phyloP scores from a whole-genome alignment of 2,113 vertebrate genomes.

The Callithrix jacchus region DNA sequence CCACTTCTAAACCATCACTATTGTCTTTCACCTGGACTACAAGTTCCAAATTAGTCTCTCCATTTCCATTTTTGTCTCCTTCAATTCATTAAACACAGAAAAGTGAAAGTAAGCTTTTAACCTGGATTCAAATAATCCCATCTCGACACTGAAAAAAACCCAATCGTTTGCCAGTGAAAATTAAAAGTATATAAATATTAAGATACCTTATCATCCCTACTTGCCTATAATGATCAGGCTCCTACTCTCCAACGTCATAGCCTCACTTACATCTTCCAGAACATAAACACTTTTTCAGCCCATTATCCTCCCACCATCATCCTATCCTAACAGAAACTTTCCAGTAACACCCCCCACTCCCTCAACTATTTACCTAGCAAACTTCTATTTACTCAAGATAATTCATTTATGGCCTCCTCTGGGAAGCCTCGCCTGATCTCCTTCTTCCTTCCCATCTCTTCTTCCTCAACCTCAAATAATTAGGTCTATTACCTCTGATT shows the following conservation, averaged over 20 bases:
- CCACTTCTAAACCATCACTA: background rate
- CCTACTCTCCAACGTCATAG: background rate
- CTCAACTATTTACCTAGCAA: background rate
- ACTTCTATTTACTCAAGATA: slow-evolving; percentile 2
- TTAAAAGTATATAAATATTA: background rate
- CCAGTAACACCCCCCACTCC: background rate
- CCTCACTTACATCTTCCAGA: background rate
- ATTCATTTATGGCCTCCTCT: background rate
- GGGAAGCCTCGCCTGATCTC: background rate
- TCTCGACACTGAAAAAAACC: background rate
- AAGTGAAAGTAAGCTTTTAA: background rate
- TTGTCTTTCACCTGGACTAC: background rate
- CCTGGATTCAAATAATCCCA: background rate
- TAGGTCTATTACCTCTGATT: background rate
- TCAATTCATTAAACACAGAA: background rate
- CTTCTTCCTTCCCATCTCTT: background rate
- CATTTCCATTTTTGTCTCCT: background rate
- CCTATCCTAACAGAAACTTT: background rate
- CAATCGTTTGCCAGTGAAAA: background rate
- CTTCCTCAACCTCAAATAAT: background rate
- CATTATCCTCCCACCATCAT: background rate
- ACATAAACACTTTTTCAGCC: background rate
- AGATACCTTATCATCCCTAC: background rate
- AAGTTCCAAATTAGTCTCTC: background rate
- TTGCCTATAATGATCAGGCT: background rate